Evolutionary conservation across 2,797 vertebrate species (phyloP).

Genomic region (Rhabdophis nuchalis): DNA sequence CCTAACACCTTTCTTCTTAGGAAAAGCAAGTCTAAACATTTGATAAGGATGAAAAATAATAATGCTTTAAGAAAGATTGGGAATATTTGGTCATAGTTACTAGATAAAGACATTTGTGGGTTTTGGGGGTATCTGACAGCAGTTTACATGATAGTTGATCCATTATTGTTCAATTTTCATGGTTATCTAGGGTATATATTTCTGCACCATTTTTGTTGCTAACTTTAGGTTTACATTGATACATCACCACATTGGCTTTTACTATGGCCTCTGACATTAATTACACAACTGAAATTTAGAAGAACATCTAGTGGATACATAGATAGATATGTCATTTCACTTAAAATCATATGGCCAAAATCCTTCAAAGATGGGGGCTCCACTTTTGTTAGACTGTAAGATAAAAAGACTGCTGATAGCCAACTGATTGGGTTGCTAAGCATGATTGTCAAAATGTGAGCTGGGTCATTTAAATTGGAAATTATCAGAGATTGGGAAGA

Average conservation of each 20-base stretch:
- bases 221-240: neutral
- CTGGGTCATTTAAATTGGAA: neutral
- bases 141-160: neutral
- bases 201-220: neutral
- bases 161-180: neutral
- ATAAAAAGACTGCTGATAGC: neutral
- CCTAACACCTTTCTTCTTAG: neutral
- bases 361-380: neutral
- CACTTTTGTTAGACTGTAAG: neutral
- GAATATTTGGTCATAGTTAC: neutral
- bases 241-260: neutral
- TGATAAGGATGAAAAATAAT: neutral
- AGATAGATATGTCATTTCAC: neutral
- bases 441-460: neutral
- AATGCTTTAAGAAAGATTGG: neutral
- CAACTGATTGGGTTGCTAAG: neutral
- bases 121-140: neutral
- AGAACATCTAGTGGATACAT: neutral
- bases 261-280: neutral
- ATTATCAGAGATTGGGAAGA: neutral
- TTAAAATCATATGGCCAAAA: neutral
- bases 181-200: neutral
- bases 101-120: neutral
- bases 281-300: neutral
- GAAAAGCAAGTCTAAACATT: neutral